Percentiles rank a stretch among this genome's conserved stretches.
These are phyloP conservation scores for Heterohyrax brucei DNA, from an alignment of 2,797 vertebrate genomes.

Conservation along the genomic window DNA sequence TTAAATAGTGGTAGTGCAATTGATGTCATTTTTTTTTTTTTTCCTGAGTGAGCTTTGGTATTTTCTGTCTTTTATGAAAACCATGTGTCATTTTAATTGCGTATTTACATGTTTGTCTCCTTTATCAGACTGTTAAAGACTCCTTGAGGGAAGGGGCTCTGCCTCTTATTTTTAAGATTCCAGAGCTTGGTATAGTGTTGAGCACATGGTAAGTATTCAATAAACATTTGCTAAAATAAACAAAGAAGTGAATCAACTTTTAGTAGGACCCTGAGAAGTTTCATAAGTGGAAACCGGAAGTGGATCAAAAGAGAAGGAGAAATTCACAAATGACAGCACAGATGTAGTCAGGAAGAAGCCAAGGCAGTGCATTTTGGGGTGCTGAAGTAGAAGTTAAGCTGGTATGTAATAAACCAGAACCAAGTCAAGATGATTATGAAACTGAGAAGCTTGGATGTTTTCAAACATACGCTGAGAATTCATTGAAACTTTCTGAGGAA, in stretches of 20 bases:
- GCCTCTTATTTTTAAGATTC: conserved; percentile 41
- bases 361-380: not conserved
- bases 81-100: conserved; percentile 22
- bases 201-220: not conserved
- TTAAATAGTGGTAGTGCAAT: not conserved
- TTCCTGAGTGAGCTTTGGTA: conserved; percentile 36
- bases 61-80: conserved; percentile 42
- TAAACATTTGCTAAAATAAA: conserved; percentile 14
- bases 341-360: not conserved
- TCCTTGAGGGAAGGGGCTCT: not conserved
- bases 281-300: conserved; percentile 19
- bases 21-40: not conserved
- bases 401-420: conserved; percentile 25
- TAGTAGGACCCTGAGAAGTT: not conserved
- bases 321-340: not conserved
- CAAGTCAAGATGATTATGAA: not conserved
- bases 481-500: conserved; percentile 10
- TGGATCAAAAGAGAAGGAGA: not conserved
- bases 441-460: conserved; percentile 5
- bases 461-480: not conserved
- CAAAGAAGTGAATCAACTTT: conserved; percentile 26
- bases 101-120: conserved; percentile 66
- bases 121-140: not conserved
- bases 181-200: not conserved
- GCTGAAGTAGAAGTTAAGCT: not conserved